These are phyloP conservation scores for Callaeas wilsoni DNA, from an alignment of 2,113 vertebrate species.

Conservation along the genomic window DNA sequence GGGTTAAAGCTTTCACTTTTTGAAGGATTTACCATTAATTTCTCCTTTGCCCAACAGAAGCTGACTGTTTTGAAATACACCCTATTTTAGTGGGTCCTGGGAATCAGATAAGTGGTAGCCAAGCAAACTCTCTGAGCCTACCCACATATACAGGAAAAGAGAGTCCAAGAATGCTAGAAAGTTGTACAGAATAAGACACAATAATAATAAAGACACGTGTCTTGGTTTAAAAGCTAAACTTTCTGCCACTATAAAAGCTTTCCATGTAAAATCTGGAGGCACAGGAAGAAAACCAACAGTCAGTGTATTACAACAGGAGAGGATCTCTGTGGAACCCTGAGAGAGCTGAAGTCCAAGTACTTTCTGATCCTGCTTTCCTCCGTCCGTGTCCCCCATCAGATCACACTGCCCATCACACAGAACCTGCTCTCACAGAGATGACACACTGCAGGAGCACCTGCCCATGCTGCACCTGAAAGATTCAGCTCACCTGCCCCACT, in stretches of 20 bases:
- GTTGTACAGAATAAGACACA: not conserved
- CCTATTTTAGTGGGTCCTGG: not conserved
- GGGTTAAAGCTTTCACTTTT: not conserved
- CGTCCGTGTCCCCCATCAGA: not conserved
- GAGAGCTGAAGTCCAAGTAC: not conserved
- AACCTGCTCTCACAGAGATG: not conserved
- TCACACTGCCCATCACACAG: not conserved
- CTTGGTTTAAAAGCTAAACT: not conserved
- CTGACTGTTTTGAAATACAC: not conserved
- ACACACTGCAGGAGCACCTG: not conserved
- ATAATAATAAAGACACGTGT: not conserved
- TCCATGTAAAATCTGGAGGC: not conserved
- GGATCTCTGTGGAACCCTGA: not conserved
- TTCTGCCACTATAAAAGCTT: not conserved
- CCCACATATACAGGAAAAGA: not conserved
- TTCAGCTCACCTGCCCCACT: not conserved
- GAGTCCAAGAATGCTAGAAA: not conserved
- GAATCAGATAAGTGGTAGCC: not conserved
- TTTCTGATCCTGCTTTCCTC: not conserved
- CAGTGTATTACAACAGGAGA: not conserved
- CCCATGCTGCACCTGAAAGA: not conserved
- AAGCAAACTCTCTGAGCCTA: not conserved
- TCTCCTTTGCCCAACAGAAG: not conserved
- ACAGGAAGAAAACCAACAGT: not conserved
- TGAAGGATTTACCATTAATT: not conserved